Evolutionary conservation across 2,113 vertebrate species (phyloP), one percentile per base, ranked within the genome.

Genomic region (Cololabis saira): DNA sequence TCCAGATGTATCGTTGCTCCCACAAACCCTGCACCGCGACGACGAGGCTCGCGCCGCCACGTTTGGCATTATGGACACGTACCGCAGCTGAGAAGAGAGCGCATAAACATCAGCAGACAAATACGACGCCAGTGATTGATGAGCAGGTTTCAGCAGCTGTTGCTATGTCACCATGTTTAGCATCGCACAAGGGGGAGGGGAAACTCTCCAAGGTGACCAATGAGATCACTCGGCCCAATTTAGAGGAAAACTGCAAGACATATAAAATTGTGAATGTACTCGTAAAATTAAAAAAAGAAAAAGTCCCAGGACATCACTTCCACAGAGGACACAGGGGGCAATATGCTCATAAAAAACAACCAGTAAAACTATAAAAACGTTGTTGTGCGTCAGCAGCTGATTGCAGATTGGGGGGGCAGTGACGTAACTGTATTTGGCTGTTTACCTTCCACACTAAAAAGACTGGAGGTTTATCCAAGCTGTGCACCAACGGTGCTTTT

Each of bases 261-360:
- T 67, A 81, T 81, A 84, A 85, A 84, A 82, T 17, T 61, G 40
- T 4, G 59, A 74, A 80, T 72, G 81, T 61, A 12, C 74, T 83
- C 54, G 16, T 85, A 60, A 86, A 84, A 65, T 27, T 27, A 27
- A n/a, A 30, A 30, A 30, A 30, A 30, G 8, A 30, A 30, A 57
- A 67, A 48, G 52, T 76, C 67, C 76, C 67, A 55, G 71, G 70
- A 84, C 60, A 60, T 82, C 43, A 54, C 40, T 78, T 78, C 50
- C 12, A 12, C 12, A 22, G 66, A 70, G 61, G 68, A 13, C 50
- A 10, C 0, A 18, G 76, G 83, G 83, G 69, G 83, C 83, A 71
- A 60, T 52, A 5, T 12, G 5, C 63, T 81, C 74, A 18, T 87
- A 79, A 87, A 86, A n/a, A 75, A 65, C 21, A 24, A 61, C 67